A percentile compares a stretch with the other conserved stretches of the same genome.
These are phyloP conservation scores for Pantala flavescens DNA, from an alignment of 1,140 invertebrate genomes.

Conservation along the genomic window DNA sequence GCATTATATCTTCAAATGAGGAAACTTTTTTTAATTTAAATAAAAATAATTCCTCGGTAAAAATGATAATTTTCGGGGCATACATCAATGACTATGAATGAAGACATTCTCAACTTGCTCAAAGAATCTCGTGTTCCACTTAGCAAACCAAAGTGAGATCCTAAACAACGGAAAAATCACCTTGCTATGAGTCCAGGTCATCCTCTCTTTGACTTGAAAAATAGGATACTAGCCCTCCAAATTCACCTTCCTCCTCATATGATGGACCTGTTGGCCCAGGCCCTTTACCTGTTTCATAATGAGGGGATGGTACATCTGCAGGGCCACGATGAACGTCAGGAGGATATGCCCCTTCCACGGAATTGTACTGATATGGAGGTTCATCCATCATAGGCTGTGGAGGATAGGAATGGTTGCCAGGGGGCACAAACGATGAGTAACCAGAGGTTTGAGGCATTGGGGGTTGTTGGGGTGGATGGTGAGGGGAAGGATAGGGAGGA, in stretches of 20 bases:
- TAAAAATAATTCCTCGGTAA: too few relatives aligned
- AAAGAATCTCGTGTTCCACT: too few relatives aligned
- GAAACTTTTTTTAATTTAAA: too few relatives aligned
- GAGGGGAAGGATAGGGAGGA: slow-evolving; percentile 24
- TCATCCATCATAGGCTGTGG: slow-evolving; percentile 10
- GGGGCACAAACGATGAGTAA: slow-evolving; percentile 11
- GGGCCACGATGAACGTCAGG: slow-evolving; percentile 27
- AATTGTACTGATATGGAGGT: slow-evolving; percentile 8
- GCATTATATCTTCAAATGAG: too few relatives aligned
- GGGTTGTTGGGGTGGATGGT: slow-evolving; percentile 19
- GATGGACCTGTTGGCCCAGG: slow-evolving; percentile 28
- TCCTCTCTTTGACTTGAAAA: slow-evolving; percentile 74
- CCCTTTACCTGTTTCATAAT: slow-evolving; percentile 25
- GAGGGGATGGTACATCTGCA: slow-evolving; percentile 18
- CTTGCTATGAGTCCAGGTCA: slow-evolving; percentile 47
- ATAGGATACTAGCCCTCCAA: slow-evolving; percentile 76
- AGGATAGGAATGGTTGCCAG: slow-evolving; percentile 22
- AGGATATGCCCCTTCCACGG: slow-evolving; percentile 8
- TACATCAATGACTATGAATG: too few relatives aligned
- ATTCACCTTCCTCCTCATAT: slow-evolving; percentile 50
- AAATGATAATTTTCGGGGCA: too few relatives aligned
- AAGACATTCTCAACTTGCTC: too few relatives aligned
- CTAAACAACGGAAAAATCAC: background rate
- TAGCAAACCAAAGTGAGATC: background rate
- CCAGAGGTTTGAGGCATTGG: slow-evolving; percentile 15